Evolutionary conservation across 2,113 vertebrate species (phyloP), one percentile per base, ranked within the genome.

Genomic region (Saccopteryx bilineata): DNA sequence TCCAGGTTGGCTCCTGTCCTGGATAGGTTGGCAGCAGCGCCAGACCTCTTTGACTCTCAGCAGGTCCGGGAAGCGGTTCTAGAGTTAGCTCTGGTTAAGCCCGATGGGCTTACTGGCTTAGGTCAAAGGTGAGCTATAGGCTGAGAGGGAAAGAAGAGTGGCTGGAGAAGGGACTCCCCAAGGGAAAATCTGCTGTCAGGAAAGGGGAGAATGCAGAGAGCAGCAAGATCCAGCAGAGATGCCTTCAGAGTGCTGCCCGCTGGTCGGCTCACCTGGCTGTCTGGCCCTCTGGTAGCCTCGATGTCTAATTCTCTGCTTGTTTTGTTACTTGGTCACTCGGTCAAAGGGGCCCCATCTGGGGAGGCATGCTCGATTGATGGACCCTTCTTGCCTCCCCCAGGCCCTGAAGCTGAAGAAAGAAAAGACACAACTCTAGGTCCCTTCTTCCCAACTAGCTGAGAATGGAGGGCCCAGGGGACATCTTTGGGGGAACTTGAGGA

Each of bases 401-500:
- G 24, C 50, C 52, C 74, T 81, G 48, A 94, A 85, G 50, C 28
- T 79, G 18, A 85, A 82, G 80, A 76, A 89, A 33, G 65, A 86
- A 63, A 92, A 76, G 33, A 63, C 39, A 61, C 13, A 5, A 54
- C 10, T 13, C 33, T 71, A 75, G 31, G 48, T 65, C 24, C 63
- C 75, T 54, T 21, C 18, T 61, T 23, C 66, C 80, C 54, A 68
- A 7, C 39, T 26, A 78, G 9, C 81, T 74, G 15, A 66, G 46
- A 12, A 83, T 13, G 3, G 56, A 79, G 7, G 19, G 39, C 65
- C 63, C 18, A 28, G n/a, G 39, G 46, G 83, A 76, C 71, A 15
- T n/a, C 14, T 71, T 39, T 72, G 19, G n/a, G 5, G 58, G 13
- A 76, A 56, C 18, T 33, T 9, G 21, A 63, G 21, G 61, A 21